These are phyloP conservation scores for Entomyzon cyanotis DNA, from an alignment of 2,113 vertebrate genomes.

Conservation along the genomic window DNA sequence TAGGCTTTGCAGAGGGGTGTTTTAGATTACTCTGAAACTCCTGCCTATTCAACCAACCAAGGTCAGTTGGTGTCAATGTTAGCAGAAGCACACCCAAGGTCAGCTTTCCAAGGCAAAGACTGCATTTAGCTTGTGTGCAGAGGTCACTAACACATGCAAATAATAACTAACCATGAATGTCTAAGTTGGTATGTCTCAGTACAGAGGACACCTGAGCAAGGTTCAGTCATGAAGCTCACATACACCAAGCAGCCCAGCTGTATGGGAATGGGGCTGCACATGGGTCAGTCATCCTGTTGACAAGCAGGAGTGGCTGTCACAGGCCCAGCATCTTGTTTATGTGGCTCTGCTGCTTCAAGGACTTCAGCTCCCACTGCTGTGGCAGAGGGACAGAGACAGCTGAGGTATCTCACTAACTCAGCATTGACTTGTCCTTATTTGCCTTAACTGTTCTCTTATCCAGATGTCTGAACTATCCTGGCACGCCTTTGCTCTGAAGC, in stretches of 20 bases:
- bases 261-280: background rate
- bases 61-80: background rate
- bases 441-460: background rate
- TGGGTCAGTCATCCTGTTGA: background rate
- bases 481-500: background rate
- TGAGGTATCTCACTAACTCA: background rate
- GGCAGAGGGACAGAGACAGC: background rate
- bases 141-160: background rate
- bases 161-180: background rate
- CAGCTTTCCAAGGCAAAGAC: background rate
- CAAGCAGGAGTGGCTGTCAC: background rate
- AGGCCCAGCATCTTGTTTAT: accelerated
- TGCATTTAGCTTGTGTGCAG: background rate
- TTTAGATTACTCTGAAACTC: background rate
- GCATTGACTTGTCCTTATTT: background rate
- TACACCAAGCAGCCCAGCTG: background rate
- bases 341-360: background rate
- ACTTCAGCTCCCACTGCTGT: accelerated
- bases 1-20: background rate
- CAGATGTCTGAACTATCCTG: background rate
- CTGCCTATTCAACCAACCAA: background rate
- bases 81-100: background rate
- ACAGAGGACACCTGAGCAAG: background rate
- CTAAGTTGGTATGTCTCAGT: background rate
- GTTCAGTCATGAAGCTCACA: accelerated